These are phyloP conservation scores for Phrynosoma blainvillii DNA, from an alignment of 2,113 vertebrate genomes.

Conservation along the genomic window DNA sequence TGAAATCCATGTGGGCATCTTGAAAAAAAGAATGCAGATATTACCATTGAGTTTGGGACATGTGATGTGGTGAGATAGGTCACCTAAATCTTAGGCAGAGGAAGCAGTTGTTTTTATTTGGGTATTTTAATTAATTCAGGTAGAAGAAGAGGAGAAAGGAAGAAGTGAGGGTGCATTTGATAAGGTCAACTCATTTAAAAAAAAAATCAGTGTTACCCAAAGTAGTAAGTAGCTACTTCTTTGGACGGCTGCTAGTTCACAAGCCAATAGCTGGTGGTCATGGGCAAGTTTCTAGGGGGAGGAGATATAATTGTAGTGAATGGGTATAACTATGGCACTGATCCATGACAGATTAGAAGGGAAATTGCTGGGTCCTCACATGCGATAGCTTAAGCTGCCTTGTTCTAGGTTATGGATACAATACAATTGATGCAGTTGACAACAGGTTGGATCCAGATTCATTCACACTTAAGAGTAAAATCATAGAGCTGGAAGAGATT, in stretches of 20 bases:
- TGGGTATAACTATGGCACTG: too few relatives aligned
- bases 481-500: neutral
- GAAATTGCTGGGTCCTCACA: neutral
- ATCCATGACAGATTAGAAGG: too few relatives aligned
- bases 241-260: too few relatives aligned
- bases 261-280: too few relatives aligned
- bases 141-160: neutral
- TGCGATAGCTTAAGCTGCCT: neutral
- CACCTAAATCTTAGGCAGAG: neutral
- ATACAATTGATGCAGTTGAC: too few relatives aligned
- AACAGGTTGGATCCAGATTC: too few relatives aligned
- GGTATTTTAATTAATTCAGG: neutral
- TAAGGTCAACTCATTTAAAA: neutral
- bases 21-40: neutral
- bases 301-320: too few relatives aligned
- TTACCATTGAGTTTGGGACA: neutral
- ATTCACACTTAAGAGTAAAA: neutral
- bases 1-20: neutral
- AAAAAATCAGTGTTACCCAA: too few relatives aligned
- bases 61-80: neutral
- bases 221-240: too few relatives aligned
- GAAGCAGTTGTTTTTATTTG: neutral
- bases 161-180: neutral
- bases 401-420: neutral
- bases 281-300: too few relatives aligned